phyloP scores from a whole-genome alignment of 2,888 invertebrate species.

The Acrocyrtus sp. region DNA sequence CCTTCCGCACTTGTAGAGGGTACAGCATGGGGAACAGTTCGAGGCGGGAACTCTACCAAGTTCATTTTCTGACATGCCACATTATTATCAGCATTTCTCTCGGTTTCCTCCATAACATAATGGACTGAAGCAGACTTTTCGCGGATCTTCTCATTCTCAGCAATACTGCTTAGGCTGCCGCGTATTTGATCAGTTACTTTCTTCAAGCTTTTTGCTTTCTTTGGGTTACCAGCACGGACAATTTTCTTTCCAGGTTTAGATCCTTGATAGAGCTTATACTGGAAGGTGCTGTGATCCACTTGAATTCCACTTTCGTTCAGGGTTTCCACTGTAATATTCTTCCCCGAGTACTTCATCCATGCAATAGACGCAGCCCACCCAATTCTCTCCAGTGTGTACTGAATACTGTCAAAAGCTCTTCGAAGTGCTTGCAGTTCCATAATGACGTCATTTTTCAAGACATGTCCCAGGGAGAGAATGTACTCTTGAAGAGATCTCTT shows the following conservation, averaged over 20 bases:
- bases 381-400: slow-evolving; percentile 55
- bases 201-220: slow-evolving; percentile 1
- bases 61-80: no score
- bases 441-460: slow-evolving; percentile 58
- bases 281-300: slow-evolving; percentile 30
- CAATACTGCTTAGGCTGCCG: no score
- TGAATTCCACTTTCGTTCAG: slow-evolving; percentile 41
- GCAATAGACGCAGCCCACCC: slow-evolving; percentile 57
- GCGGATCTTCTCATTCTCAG: no score
- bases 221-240: slow-evolving; percentile 6
- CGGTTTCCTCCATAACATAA: neutral
- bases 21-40: no score
- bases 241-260: no score
- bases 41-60: no score
- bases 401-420: slow-evolving; percentile 54
- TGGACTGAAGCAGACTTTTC: no score
- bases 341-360: slow-evolving; percentile 50
- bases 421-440: slow-evolving; percentile 54
- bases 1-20: no score
- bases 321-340: slow-evolving; percentile 36
- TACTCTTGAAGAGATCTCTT: slow-evolving; percentile 50
- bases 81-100: neutral
- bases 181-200: no score
- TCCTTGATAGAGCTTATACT: slow-evolving; percentile 40
- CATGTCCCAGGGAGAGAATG: slow-evolving; percentile 42